These are phyloP conservation scores for Chaenocephalus aceratus DNA, from an alignment of 2,113 vertebrate species.

Conservation along the genomic window DNA sequence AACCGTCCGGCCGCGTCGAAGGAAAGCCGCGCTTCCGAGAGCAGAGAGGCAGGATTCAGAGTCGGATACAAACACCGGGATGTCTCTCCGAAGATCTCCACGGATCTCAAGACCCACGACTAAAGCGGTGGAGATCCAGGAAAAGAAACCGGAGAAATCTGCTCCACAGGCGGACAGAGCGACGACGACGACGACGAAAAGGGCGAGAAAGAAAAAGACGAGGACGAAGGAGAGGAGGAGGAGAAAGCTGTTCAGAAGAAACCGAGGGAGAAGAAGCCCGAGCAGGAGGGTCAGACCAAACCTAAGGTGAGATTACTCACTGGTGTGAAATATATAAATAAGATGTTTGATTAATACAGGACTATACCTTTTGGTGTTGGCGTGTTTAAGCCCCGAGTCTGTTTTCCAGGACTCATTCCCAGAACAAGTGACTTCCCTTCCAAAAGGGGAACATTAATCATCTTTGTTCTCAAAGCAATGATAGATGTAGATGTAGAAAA, in stretches of 20 bases:
- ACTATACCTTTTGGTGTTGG: too few species aligned
- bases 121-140: slow-evolving; percentile 89
- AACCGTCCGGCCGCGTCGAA: slow-evolving; percentile 85
- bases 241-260: slow-evolving; percentile 85
- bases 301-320: slow-evolving; percentile 84
- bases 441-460: too few species aligned
- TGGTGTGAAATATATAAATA: too few species aligned
- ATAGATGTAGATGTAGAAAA: too few species aligned
- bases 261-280: slow-evolving; percentile 89
- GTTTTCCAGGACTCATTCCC: too few species aligned
- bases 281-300: slow-evolving; percentile 90
- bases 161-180: slow-evolving; percentile 33
- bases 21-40: slow-evolving; percentile 76
- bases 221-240: slow-evolving; percentile 82
- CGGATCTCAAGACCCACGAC: slow-evolving; percentile 93
- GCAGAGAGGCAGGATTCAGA: slow-evolving; percentile 82
- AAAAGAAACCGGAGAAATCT: slow-evolving; percentile 88
- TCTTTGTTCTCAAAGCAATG: too few species aligned
- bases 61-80: slow-evolving; percentile 84
- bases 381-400: too few species aligned
- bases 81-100: slow-evolving; percentile 90
- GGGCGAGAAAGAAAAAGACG: slow-evolving; percentile 77
- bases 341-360: too few species aligned
- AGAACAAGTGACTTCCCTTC: too few species aligned
- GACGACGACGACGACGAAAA: slow-evolving; percentile 75